Evolutionary conservation across 2,797 vertebrate genomes (phyloP).

Genomic region (Melanotaenia trifasciata): DNA sequence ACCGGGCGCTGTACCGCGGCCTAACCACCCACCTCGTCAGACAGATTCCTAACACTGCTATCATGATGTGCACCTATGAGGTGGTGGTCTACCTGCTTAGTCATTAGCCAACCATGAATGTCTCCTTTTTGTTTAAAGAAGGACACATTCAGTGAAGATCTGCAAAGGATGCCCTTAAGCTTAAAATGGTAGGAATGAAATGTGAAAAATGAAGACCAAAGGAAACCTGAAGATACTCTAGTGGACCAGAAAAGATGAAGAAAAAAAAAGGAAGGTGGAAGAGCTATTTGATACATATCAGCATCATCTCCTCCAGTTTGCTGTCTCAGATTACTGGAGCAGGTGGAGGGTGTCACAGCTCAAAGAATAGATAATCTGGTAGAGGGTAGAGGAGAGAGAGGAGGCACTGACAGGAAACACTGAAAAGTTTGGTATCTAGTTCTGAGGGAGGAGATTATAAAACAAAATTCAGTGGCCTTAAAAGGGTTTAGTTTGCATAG

Average conservation of each 20-base stretch:
- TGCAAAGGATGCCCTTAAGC: conserved; percentile 31
- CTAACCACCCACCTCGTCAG: conserved; percentile 95
- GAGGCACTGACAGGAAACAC: conserved; percentile 7
- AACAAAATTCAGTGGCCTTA: conserved; percentile 69
- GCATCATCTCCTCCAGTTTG: conserved; percentile 44
- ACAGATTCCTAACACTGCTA: conserved; percentile 98
- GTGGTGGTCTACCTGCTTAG: conserved; percentile 95
- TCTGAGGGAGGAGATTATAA: conserved; percentile 25
- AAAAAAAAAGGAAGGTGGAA: conserved; percentile 4
- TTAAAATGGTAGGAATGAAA: conserved; percentile 19
- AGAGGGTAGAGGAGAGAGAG: background rate
- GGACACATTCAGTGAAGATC: conserved; percentile 32
- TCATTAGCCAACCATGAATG: conserved; percentile 78
- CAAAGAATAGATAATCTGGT: conserved; percentile 19
- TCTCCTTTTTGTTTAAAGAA: conserved; percentile 35
- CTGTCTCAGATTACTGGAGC: conserved; percentile 26
- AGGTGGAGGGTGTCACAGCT: conserved; percentile 17
- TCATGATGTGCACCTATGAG: conserved; percentile 99
- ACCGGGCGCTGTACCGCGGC: conserved; percentile 93
- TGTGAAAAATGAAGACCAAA: conserved; percentile 81
- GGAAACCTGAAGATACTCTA: conserved; percentile 63
- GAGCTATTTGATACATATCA: conserved; percentile 29
- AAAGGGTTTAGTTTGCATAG: conserved; percentile 25
- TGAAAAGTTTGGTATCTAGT: conserved; percentile 25
- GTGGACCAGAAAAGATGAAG: conserved; percentile 79